A percentile compares a stretch with the other conserved stretches of the same genome.
phyloP scores from a whole-genome alignment of 2,797 vertebrate species.

The Hemitrygon akajei region DNA sequence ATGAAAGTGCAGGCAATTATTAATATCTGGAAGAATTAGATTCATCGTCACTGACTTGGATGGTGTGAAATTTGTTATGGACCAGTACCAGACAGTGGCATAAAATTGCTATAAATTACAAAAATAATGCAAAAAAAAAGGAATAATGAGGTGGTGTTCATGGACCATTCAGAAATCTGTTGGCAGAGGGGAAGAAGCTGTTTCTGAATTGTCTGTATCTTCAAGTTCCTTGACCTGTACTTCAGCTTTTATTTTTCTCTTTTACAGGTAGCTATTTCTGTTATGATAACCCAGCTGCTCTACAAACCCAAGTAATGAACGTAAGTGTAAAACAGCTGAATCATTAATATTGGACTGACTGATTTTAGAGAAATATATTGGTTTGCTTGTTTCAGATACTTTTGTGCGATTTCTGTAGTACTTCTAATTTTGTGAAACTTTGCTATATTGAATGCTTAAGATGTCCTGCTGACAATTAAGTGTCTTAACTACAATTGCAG shows the following conservation, averaged over 20 bases:
- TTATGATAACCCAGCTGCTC: constrained; percentile 85
- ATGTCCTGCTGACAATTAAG: neutral
- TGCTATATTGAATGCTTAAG: neutral
- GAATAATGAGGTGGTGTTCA: no score
- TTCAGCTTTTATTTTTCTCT: constrained; percentile 10
- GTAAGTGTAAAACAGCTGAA: constrained; percentile 51
- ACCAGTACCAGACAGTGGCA: no score
- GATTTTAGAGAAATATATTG: neutral
- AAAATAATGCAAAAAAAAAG: no score
- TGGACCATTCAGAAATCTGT: no score
- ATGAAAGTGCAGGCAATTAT: neutral
- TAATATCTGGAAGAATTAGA: no score
- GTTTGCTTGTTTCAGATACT: neutral
- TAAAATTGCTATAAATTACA: no score
- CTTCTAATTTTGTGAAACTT: neutral
- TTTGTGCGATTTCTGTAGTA: neutral
- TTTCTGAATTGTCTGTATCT: no score
- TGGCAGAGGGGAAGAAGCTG: no score
- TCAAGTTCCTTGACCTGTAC: neutral
- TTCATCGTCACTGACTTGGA: no score
- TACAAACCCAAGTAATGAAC: constrained; percentile 74
- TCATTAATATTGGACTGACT: neutral
- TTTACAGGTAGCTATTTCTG: constrained; percentile 89
- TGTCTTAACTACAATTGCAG: neutral
- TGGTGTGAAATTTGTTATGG: no score